Base-by-base conservation (phyloP, 2,113 vertebrate species). In the Crocuta crocuta region DNA sequence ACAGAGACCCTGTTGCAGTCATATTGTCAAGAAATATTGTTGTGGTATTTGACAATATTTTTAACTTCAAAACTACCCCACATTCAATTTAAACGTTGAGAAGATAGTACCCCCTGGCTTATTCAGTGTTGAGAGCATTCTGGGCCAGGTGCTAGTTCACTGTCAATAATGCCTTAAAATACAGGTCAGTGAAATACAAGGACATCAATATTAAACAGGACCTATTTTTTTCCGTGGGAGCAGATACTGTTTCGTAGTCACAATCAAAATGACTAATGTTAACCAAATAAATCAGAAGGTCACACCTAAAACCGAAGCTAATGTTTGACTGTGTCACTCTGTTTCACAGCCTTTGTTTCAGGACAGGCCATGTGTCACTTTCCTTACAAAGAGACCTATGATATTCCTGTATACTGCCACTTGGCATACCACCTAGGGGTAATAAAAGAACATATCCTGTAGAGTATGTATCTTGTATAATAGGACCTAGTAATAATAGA, bases 241-340 rank as follows among this genome's bases (percentile, higher is more conserved):
- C 65, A 97, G 70, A 16, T 10, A 0, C 31, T 50, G 50, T 98
- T 98, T 81, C 85, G 85, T 85, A 91, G 79, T 78, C 95, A 81
- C 84, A 90, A 91, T 48, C 33, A 17, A 39, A 70, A 94, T 94
- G 96, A 98, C 88, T 79, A 96, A 97, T 89, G 96, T 93, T 96
- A 97, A 66, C n/a, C 79, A 68, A 98, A 98, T 92, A 94, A 94
- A 95, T 55, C 19, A 84, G 94, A 97, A 97, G 86, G 97, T 97
- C 97, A 92, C 85, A 78, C 94, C 97, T 97, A 97, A 97, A 95
- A 48, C 89, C 87, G 85, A 94, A 95, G 86, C 90, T 94, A 95
- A 94, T 96, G 61, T 94, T 98, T 98, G 74, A 89, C 82, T 70
- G 0, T 84, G 96, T 89, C 97, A 73, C 31, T 33, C 85, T 63